These are phyloP conservation scores for Sparus aurata DNA, from an alignment of 2,797 vertebrate genomes.

Conservation along the genomic window DNA sequence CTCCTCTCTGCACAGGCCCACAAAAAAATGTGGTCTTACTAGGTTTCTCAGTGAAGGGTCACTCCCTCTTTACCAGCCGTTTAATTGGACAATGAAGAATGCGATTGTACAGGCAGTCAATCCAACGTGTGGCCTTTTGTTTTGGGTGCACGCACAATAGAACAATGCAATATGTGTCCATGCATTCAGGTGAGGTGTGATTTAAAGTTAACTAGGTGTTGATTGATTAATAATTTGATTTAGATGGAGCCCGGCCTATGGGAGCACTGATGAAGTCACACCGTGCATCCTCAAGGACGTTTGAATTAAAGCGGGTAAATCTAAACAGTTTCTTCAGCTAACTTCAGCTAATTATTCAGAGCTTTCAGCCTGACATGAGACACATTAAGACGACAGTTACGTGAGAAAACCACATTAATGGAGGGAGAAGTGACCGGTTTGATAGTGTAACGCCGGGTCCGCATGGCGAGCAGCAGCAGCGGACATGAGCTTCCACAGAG, in stretches of 20 bases:
- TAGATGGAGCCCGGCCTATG: not conserved
- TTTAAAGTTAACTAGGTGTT: no score
- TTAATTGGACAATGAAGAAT: constrained; percentile 8
- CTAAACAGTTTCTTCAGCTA: not conserved
- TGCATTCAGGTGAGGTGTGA: not conserved
- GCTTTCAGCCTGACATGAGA: not conserved
- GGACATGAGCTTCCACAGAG: not conserved
- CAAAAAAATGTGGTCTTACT: constrained; percentile 47
- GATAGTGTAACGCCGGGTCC: not conserved
- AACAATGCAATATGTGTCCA: not conserved
- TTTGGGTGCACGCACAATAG: not conserved
- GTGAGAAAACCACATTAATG: no score
- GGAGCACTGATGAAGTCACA: not conserved
- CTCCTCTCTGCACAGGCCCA: not conserved
- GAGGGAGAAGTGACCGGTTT: not conserved
- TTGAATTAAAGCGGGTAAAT: constrained; percentile 29
- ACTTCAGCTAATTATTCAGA: accelerated
- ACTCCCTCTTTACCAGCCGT: not conserved
- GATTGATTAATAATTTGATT: not conserved
- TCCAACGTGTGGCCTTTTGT: not conserved
- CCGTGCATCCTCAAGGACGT: constrained; percentile 44
- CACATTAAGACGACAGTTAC: no score
- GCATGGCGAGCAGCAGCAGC: not conserved
- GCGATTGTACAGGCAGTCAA: not conserved
- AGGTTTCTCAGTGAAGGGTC: constrained; percentile 20